Percentiles rank a stretch among this genome's conserved stretches.
Conservation (phyloP, 2,113 vertebrate genomes). For the Fregetta grallaria region DNA sequence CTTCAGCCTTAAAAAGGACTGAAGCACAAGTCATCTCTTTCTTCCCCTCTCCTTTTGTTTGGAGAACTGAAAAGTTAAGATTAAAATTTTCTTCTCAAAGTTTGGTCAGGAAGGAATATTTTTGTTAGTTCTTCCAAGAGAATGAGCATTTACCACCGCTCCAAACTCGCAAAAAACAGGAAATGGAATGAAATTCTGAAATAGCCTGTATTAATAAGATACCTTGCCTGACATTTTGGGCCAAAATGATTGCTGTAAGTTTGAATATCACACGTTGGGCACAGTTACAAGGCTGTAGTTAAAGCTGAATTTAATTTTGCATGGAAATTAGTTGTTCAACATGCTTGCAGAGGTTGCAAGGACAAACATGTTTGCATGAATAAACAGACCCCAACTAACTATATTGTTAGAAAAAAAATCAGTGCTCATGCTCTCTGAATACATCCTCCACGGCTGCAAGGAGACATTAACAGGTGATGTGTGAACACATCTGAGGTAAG, state of each 20-base stretch:
- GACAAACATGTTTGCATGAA: too few species aligned
- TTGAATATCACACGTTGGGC: accelerated
- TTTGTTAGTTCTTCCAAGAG: neutral
- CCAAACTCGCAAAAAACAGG: neutral
- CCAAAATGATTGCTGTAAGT: neutral
- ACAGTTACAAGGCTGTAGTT: neutral
- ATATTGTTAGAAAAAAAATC: neutral
- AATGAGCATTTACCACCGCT: neutral
- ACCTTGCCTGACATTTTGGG: neutral
- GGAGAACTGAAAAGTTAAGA: neutral
- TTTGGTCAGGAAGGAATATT: neutral
- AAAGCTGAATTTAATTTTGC: neutral
- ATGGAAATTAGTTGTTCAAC: neutral
- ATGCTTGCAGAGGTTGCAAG: neutral
- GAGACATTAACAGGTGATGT: neutral
- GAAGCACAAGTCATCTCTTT: neutral
- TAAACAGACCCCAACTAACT: neutral
- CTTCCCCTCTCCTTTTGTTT: neutral
- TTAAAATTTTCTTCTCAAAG: neutral
- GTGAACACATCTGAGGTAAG: neutral
- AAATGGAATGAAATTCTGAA: neutral
- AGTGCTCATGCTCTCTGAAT: neutral
- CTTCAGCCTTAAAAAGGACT: neutral
- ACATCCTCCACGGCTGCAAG: neutral
- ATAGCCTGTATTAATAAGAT: neutral